Evolutionary conservation across 2,888 invertebrate genomes (phyloP).

Genomic region (Folsomia candida): DNA sequence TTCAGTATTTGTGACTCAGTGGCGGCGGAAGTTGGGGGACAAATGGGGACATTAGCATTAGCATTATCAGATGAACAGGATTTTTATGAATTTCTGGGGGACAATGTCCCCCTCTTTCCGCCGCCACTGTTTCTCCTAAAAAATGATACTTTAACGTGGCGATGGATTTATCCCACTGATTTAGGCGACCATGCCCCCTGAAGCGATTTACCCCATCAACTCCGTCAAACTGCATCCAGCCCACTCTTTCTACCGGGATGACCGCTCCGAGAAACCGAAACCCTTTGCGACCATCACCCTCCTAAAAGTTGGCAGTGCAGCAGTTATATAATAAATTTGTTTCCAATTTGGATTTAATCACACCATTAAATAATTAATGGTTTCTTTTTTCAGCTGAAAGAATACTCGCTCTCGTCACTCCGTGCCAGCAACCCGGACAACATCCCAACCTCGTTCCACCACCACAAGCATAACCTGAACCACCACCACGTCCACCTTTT

Average conservation of each 20-base stretch:
- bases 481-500: constrained; percentile 34
- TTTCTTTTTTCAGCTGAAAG: constrained; percentile 45
- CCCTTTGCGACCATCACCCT: constrained; percentile 55
- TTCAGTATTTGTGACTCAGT: too few relatives aligned
- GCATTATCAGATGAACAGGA: too few relatives aligned
- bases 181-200: constrained; percentile 53
- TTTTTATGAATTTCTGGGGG: too few relatives aligned
- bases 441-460: constrained; percentile 30
- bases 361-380: background rate
- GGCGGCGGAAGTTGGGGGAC: too few relatives aligned
- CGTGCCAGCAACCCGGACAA: constrained; percentile 26
- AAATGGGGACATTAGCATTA: too few relatives aligned
- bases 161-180: background rate
- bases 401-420: constrained; percentile 47
- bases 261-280: constrained; percentile 54
- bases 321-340: background rate
- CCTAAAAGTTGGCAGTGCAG: constrained; percentile 52
- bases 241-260: constrained; percentile 57
- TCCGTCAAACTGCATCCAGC: constrained; percentile 56
- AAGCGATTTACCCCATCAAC: constrained; percentile 55
- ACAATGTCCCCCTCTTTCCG: too few relatives aligned
- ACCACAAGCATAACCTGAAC: constrained; percentile 27
- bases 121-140: too few relatives aligned
- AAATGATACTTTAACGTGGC: too few relatives aligned
- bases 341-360: background rate